Base-by-base conservation (phyloP, 2,113 vertebrate species). In the Puntigrus tetrazona region DNA sequence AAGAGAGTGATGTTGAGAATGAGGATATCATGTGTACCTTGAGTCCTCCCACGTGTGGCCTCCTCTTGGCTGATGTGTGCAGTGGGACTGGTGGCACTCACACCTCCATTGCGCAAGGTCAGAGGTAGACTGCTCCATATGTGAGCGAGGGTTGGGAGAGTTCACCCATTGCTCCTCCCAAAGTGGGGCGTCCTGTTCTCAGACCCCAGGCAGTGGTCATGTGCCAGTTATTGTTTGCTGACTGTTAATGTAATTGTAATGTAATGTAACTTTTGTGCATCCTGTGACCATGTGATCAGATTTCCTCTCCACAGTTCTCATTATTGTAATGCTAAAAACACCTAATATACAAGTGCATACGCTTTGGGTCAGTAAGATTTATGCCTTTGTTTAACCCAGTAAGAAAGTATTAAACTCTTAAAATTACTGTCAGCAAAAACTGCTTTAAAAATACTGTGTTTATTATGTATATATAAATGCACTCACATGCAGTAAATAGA, bases 51-150 rank as follows among this genome's bases (percentile, higher is more conserved):
- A 95, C 95, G n/a, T n/a, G n/a, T n/a, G 3, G 95, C 96, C 59
- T 97, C 96, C 91, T 97, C 96, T 73, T 96, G 95, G 67, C 95
- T 96, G 90, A 97, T 96, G 43, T 92, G 52, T 16, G 89, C 84
- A n/a, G 63, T 36, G 47, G 87, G 63, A n/a, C 88, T 84, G 5
- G 43, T 18, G 22, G 87, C 82, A 20, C 8, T 45, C 70, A 36
- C 43, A 1, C 81, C 29, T 88, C 88, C 59, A 81, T 61, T 27
- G 81, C 63, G 86, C 36, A n/a, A n/a, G n/a, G 0, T 92, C 94
- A 0, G 65, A 93, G 75, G 81, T 90, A 61, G 55, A 77, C 29
- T 69, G 69, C 25, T 38, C n/a, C 70, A 65, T 59, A 84, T 38
- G 86, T 65, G 27, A 77, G 80, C 3, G 63, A 22, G 11, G 85